These are phyloP conservation scores for Phocoena phocoena DNA, from an alignment of 2,113 vertebrate genomes.

Conservation along the genomic window DNA sequence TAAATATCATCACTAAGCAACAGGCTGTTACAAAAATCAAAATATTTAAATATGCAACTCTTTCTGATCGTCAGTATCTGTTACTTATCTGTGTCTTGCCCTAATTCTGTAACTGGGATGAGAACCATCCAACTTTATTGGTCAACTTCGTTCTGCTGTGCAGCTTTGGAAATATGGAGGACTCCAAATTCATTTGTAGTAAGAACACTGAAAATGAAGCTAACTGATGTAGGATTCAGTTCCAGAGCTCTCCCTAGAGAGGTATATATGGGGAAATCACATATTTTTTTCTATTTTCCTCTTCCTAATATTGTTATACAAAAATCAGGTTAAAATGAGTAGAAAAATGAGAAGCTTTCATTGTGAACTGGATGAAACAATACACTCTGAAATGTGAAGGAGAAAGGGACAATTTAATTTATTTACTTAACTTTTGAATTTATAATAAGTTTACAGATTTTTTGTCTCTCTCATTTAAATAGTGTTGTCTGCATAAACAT, in stretches of 20 bases:
- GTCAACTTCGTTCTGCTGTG: neutral
- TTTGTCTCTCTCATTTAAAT: neutral
- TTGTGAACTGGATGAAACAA: neutral
- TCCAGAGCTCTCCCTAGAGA: neutral
- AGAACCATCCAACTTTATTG: neutral
- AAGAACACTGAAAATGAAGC: neutral
- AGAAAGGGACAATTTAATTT: neutral
- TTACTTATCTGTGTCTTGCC: neutral
- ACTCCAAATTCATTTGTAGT: neutral
- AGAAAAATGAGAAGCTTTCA: neutral
- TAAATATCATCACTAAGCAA: neutral
- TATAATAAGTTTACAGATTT: neutral
- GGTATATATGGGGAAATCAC: neutral
- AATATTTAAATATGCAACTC: neutral
- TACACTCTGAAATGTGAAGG: neutral
- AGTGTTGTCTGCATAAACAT: neutral
- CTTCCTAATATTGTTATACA: neutral
- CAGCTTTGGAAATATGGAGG: neutral
- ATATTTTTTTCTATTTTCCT: neutral
- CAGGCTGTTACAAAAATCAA: neutral
- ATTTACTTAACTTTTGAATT: neutral
- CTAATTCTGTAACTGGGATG: neutral
- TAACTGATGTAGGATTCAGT: neutral
- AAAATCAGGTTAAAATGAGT: neutral
- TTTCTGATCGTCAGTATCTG: neutral